Evolutionary conservation across 1,140 invertebrate genomes (phyloP).

Genomic region (Rhyzopertha dominica): DNA sequence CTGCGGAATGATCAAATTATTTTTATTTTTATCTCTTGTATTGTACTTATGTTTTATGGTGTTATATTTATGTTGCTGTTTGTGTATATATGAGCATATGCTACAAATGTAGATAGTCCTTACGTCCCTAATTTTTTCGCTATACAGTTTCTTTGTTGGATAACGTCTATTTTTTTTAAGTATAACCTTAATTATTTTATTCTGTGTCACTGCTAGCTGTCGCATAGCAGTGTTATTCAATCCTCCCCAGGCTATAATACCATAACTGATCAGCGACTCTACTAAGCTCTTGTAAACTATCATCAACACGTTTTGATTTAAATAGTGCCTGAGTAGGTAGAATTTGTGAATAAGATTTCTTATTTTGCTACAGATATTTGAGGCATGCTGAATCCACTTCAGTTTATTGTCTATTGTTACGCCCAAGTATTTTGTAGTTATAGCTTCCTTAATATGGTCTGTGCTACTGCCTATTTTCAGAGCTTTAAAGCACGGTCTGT

Average conservation of each 20-base stretch:
- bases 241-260: slow-evolving; percentile 3
- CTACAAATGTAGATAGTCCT: too few species aligned
- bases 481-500: neutral
- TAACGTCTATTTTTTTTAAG: too few species aligned
- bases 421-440: slow-evolving; percentile 1
- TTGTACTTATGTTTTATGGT: too few species aligned
- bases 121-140: too few species aligned
- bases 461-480: neutral
- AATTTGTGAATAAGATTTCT: slow-evolving; percentile 1
- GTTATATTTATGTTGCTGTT: too few species aligned
- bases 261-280: slow-evolving; percentile 2
- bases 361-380: neutral
- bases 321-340: slow-evolving; percentile 5
- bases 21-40: too few species aligned
- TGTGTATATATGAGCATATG: too few species aligned
- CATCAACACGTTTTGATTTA: slow-evolving; percentile 2
- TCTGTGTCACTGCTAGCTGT: slow-evolving; percentile 2
- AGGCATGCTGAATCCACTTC: slow-evolving; percentile 4
- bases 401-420: slow-evolving; percentile 2
- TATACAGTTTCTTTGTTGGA: too few species aligned
- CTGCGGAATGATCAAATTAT: too few species aligned
- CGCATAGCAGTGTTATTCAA: neutral
- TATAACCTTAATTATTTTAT: slow-evolving; percentile 5
- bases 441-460: neutral
- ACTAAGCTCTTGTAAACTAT: slow-evolving; percentile 7